Conservation (phyloP, 92 coral and sea anemone species). For the Actinernus sp. region DNA sequence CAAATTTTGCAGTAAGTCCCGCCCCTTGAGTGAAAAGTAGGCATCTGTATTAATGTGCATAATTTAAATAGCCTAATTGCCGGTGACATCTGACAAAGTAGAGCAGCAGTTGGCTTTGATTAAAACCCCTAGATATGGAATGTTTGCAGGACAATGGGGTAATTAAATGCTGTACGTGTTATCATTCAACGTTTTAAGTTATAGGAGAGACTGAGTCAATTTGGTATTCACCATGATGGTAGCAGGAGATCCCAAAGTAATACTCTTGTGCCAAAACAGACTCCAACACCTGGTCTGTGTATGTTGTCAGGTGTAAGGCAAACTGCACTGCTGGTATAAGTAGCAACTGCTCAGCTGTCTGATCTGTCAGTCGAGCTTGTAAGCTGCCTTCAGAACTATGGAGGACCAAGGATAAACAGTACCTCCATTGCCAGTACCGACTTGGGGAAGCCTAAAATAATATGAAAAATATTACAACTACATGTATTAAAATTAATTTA, state of each 20-base stretch:
- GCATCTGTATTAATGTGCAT: no score
- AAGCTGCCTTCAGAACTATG: conserved; percentile 65
- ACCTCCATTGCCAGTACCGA: conserved; percentile 82
- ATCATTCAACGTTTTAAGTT: background rate
- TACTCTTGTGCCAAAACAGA: conserved; percentile 84
- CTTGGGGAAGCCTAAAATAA: background rate
- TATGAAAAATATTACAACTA: background rate
- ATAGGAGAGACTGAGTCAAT: conserved; percentile 75
- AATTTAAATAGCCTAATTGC: no score
- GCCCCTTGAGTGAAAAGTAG: no score
- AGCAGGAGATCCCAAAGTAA: conserved; percentile 72
- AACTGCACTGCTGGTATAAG: conserved; percentile 79
- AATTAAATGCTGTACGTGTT: background rate
- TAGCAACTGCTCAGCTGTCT: conserved; percentile 78
- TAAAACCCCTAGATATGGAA: background rate
- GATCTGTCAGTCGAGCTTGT: conserved; percentile 59
- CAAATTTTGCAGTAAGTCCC: no score
- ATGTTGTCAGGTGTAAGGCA: conserved; percentile 43
- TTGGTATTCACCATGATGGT: conserved; percentile 51
- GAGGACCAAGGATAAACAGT: conserved; percentile 61
- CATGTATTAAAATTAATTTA: background rate
- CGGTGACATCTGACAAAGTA: no score
- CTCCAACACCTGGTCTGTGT: conserved; percentile 71
- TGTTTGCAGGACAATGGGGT: background rate
- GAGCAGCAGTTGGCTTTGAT: no score